These are phyloP conservation scores for Amazona vittata DNA, from an alignment of 2,113 vertebrate genomes.

Conservation along the genomic window DNA sequence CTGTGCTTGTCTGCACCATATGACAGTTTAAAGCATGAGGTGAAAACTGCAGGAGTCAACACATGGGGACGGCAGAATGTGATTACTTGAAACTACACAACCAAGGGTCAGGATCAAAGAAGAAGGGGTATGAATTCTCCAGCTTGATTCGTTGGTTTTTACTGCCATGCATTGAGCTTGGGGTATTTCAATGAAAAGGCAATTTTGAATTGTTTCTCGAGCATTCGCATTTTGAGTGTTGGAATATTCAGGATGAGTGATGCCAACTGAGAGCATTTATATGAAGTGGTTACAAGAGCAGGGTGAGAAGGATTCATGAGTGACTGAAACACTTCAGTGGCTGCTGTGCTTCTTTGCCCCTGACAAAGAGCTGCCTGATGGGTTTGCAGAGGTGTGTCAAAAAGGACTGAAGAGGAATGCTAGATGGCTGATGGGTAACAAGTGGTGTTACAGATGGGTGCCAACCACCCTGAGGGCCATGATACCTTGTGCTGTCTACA, in stretches of 20 bases:
- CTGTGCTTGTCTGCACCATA: not conserved
- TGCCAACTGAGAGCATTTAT: not conserved
- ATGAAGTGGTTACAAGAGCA: not conserved
- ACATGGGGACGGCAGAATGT: not conserved
- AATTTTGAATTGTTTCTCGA: not conserved
- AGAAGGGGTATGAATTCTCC: not conserved
- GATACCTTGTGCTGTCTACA: not conserved
- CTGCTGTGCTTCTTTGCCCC: not conserved
- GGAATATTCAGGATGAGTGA: not conserved
- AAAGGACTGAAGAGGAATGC: not conserved
- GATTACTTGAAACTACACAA: not conserved
- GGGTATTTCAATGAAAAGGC: not conserved
- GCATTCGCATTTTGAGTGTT: not conserved
- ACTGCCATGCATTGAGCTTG: not conserved
- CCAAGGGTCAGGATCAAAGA: not conserved
- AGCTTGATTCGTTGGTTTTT: not conserved
- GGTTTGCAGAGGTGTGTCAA: not conserved
- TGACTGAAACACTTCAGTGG: not conserved
- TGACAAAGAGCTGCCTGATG: not conserved
- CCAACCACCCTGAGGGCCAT: accelerated
- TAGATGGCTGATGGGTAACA: not conserved
- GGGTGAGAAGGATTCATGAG: not conserved
- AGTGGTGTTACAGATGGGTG: not conserved
- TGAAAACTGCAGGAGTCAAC: not conserved
- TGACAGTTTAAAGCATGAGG: not conserved